Base-by-base conservation (phyloP, 2,113 vertebrate genomes). In the Ptychochromis oligacanthus region DNA sequence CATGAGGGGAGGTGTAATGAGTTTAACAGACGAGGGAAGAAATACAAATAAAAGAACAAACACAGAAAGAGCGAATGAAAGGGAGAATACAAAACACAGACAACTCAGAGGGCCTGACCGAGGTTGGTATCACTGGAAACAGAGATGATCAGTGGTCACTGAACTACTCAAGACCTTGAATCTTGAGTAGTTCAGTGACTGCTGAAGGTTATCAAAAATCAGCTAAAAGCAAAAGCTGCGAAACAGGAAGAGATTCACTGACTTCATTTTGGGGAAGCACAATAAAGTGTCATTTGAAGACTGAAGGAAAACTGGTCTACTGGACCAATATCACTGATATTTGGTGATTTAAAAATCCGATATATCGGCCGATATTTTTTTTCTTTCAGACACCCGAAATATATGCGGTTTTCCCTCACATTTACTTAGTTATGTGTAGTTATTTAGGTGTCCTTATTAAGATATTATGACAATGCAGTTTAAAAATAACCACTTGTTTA, bases 1-100 rank as follows among this genome's bases (percentile, higher is more conserved):
- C 81, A 74, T 10, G 12, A 75, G 81, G 75, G 58, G 59, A 78
- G 24, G 59, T n/a, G 20, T 82, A 78, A 89, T 82, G 75, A 74
- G 40, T 83, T 34, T 58, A 77, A 64, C 86, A 87, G 75, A 85
- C 49, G 85, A 74, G 28, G 54, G 49, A 15, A 77, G 72, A 24
- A 86, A 84, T 5, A 85, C 28, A 89, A 74, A 90, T 64, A 84
- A 83, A 46, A 64, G 55, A 52, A 34, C 15, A 75, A 59, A 87
- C 77, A 67, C 22, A 88, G 49, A 83, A 62, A 84, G 74, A 5
- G 13, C 9, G 61, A 56, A 18, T 6, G 52, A 57, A 64, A 34
- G 58, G 13, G 59, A 76, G 31, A 57, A 70, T 4, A 54, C 36
- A 81, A 77, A 64, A 38, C 20, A 81, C 2, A 8, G 22, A 36